Evolutionary conservation across 2,113 vertebrate species (phyloP), one percentile per base, ranked within the genome.

Genomic region (Plestiodon gilberti): DNA sequence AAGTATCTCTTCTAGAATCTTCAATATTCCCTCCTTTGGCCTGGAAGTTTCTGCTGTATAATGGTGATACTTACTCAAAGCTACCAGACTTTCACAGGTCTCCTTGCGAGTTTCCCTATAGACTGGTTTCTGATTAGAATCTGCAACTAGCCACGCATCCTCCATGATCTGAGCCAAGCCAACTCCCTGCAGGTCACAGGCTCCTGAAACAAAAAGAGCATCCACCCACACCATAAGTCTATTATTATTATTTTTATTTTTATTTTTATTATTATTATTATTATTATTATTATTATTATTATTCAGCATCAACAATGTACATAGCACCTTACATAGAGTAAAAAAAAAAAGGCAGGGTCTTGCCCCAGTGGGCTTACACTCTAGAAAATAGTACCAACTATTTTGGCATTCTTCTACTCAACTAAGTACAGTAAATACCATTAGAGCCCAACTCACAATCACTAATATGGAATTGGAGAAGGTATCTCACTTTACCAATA

Each of bases 61-160:
- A 57, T 40, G 23, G 7, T 0, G 17, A 43, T 69, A 65, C 88
- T 91, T 81, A 89, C 90, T 65, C 75, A 80, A 79, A 20, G 59
- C 78, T 62, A 52, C 30, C 0, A 62, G 55, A 30, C 82, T 73
- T 33, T 83, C 62, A 30, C n/a, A 76, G 4, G 65, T 52, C 11
- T 91, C 79, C 23, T 77, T 81, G 5, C 1, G 52, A 2, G 62
- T n/a, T 20, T 65, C 85, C 55, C 35, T 81, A 30, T 82, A 87
- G 61, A 86, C 11, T 35, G 65, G 61, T 25, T 55, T 76, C 78
- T 79, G 48, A 22, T 87, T 62, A 28, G 67, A 20, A 52, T 91
- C 85, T 1, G 0, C n/a, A 3, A 73, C 69, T 5, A 77, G 61
- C 90, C 88, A 91, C 1, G 43, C 61, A 38, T 85, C 85, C 88